Evolutionary conservation across 1,140 invertebrate species (phyloP).

Genomic region (Camponotus vicinus): DNA sequence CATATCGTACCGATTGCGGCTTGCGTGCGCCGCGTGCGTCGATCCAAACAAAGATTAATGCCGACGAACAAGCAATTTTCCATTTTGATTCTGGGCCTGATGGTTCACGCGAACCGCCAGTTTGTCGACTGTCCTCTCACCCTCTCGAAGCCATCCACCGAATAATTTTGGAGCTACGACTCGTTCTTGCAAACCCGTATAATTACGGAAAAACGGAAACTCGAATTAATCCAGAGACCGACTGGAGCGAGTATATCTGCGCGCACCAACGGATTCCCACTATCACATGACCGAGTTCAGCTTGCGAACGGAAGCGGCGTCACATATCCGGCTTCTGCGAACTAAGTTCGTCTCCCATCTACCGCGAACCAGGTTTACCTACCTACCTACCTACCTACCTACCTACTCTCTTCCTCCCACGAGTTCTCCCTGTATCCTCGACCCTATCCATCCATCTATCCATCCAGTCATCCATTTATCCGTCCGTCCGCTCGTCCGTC

Average conservation of each 20-base stretch:
- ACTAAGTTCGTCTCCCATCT: constrained; percentile 70
- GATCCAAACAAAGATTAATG: constrained; percentile 56
- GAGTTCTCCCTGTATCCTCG: neutral
- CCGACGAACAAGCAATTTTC: constrained; percentile 47
- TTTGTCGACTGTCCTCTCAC: constrained; percentile 43
- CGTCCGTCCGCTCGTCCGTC: constrained; percentile 2
- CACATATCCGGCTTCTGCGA: constrained; percentile 75
- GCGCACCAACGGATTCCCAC: constrained; percentile 31
- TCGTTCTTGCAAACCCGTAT: constrained; percentile 67
- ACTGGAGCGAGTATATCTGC: constrained; percentile 55
- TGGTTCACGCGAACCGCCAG: constrained; percentile 28
- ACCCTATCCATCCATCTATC: constrained; percentile 40
- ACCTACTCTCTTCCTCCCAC: neutral
- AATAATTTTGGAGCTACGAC: constrained; percentile 65
- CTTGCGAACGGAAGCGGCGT: constrained; percentile 72
- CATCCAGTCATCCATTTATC: constrained; percentile 22
- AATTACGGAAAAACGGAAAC: constrained; percentile 75
- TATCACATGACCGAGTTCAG: constrained; percentile 61
- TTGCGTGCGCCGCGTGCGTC: constrained; percentile 26
- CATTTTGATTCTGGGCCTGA: constrained; percentile 22
- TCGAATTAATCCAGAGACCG: constrained; percentile 72
- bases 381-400: constrained; percentile 5
- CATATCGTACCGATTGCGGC: constrained; percentile 34
- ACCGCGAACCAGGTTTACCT: constrained; percentile 42
- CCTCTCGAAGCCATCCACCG: constrained; percentile 24